phyloP scores from a whole-genome alignment of 2,888 invertebrate species.

The Idaea biselata region DNA sequence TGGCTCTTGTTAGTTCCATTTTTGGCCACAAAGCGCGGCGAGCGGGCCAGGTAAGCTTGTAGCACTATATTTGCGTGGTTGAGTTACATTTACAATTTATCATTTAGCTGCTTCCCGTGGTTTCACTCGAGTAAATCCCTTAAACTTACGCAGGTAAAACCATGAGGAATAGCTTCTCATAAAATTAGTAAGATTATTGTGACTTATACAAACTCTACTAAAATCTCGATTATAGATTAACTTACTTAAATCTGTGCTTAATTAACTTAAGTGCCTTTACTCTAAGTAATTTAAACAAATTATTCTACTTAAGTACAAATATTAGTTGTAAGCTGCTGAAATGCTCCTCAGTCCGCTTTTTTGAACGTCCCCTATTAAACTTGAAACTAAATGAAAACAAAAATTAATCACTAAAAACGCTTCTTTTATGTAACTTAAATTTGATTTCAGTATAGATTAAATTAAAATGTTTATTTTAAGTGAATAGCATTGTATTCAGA shows the following conservation, averaged over 20 bases:
- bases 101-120: no score
- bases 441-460: no score
- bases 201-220: not conserved
- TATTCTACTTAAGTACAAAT: slow-evolving; percentile 2
- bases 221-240: slow-evolving; percentile 1
- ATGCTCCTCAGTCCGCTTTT: not conserved
- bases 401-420: not conserved
- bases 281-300: not conserved
- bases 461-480: no score
- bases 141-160: no score
- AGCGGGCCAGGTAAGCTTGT: no score
- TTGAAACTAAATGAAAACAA: not conserved
- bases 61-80: no score
- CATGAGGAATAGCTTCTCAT: no score
- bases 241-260: slow-evolving; percentile 1
- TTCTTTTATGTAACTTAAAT: not conserved
- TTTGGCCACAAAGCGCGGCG: no score
- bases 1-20: no score
- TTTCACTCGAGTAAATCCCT: no score
- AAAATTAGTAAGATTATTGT: not conserved
- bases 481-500: no score
- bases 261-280: slow-evolving; percentile 1
- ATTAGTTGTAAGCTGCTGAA: not conserved
- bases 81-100: no score
- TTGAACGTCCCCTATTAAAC: not conserved